Evolutionary conservation across 2,113 vertebrate species (phyloP).

Genomic region (Daboia siamensis): DNA sequence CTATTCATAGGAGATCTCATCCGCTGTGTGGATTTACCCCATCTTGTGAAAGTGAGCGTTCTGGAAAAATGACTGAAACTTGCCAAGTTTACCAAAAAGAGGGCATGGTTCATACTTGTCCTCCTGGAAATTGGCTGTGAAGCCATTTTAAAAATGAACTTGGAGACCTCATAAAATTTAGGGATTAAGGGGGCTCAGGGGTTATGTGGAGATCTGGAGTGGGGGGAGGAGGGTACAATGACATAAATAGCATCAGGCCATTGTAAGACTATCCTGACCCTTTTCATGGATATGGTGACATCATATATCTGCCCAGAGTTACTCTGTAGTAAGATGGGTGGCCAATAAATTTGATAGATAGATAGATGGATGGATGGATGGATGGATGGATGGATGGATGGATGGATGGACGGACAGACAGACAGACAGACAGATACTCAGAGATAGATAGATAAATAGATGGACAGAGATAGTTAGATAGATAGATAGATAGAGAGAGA

Average conservation of each 20-base stretch:
- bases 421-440: too few relatives aligned
- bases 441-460: too few relatives aligned
- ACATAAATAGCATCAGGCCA: not conserved
- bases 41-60: not conserved
- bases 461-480: too few relatives aligned
- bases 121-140: not conserved
- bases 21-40: not conserved
- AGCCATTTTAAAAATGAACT: not conserved
- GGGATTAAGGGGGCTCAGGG: not conserved
- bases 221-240: not conserved
- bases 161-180: not conserved
- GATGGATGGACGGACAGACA: too few relatives aligned
- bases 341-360: not conserved
- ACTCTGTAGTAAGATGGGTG: not conserved
- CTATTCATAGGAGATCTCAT: not conserved
- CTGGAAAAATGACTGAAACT: not conserved
- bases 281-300: not conserved
- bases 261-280: not conserved
- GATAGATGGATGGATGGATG: too few relatives aligned
- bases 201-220: not conserved
- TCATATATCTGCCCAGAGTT: not conserved
- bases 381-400: too few relatives aligned
- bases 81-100: not conserved
- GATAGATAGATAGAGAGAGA: too few relatives aligned
- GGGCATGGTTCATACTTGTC: not conserved